phyloP scores from a whole-genome alignment of 2,888 invertebrate species.

The Caenorhabditis macrosperma region DNA sequence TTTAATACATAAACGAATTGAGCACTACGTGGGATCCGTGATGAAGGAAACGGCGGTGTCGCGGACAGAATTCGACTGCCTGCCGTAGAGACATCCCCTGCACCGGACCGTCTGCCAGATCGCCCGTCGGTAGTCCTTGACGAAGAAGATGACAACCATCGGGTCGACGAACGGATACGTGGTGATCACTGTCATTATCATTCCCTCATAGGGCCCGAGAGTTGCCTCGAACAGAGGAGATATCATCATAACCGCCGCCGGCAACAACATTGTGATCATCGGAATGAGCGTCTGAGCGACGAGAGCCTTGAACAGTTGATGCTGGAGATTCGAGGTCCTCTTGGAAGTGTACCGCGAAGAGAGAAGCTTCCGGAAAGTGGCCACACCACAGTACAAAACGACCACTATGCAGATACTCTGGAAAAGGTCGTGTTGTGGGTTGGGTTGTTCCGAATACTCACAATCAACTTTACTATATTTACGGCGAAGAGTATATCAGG shows the following conservation, averaged over 20 bases:
- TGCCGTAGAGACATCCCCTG: constrained; percentile 16
- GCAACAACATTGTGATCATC: constrained; percentile 47
- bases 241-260: constrained; percentile 46
- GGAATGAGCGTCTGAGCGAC: constrained; percentile 51
- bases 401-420: constrained; percentile 39
- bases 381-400: constrained; percentile 40
- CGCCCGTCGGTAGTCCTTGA: constrained; percentile 43
- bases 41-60: constrained; percentile 39
- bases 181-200: constrained; percentile 49
- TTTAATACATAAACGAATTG: background rate
- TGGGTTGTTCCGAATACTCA: constrained; percentile 22
- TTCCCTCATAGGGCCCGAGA: constrained; percentile 37
- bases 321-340: constrained; percentile 34
- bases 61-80: constrained; percentile 25
- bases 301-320: constrained; percentile 52
- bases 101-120: constrained; percentile 34
- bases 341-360: constrained; percentile 34
- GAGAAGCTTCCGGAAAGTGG: constrained; percentile 37
- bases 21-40: constrained; percentile 12
- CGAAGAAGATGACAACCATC: constrained; percentile 53
- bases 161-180: constrained; percentile 57
- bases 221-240: constrained; percentile 46
- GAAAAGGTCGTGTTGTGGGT: no score
- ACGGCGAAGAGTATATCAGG: constrained; percentile 45
- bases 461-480: constrained; percentile 52